Evolutionary conservation across 2,888 invertebrate genomes (phyloP), one percentile per base, ranked within the genome.

Genomic region (Eristalis tenax): DNA sequence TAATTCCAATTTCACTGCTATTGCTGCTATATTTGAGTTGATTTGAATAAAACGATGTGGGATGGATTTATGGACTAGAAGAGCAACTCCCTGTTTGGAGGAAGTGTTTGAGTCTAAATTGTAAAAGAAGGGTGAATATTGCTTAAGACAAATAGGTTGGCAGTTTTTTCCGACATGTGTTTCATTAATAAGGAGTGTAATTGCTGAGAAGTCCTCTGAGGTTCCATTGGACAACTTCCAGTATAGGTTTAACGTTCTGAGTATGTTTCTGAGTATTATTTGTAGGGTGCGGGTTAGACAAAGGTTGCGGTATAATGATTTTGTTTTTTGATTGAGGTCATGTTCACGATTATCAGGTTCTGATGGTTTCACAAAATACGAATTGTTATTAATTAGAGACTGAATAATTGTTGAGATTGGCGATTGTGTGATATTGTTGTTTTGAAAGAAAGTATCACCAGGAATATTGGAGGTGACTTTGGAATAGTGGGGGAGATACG

Each of bases 11-110:
- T 69, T 61, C 0, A 76, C 56, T 32, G 64, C 84, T 56, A 84
- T n/a, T 13, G 75, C 22, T 18, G 35, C 57, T 23, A 82, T 68
- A 22, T 57, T 75, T 22, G 66, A 71, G 11, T 57, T 61, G 10
- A 78, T n/a, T 23, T 13, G 32, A n/a, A 85, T 59, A 26, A 56
- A 28, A 15, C 66, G 81, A 50, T 84, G 84, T 59, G 83, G 35
- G 43, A 85, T 75, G 32, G 38, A 43, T 50, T 80, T 73, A 10
- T 79, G 65, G 23, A 88, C 56, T 8, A 86, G 70, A 26, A 86
- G 43, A 28, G 38, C 69, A 56, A 83, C 71, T 6, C 86, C 86
- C 68, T 87, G 83, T 56, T 81, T 81, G 13, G 83, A 73, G 26
- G 65, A 35, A 15, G n/a, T 61, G 59, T 74, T 83, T 3, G 66